Evolutionary conservation across 2,113 vertebrate genomes (phyloP).

Genomic region (Pedionomus torquatus): DNA sequence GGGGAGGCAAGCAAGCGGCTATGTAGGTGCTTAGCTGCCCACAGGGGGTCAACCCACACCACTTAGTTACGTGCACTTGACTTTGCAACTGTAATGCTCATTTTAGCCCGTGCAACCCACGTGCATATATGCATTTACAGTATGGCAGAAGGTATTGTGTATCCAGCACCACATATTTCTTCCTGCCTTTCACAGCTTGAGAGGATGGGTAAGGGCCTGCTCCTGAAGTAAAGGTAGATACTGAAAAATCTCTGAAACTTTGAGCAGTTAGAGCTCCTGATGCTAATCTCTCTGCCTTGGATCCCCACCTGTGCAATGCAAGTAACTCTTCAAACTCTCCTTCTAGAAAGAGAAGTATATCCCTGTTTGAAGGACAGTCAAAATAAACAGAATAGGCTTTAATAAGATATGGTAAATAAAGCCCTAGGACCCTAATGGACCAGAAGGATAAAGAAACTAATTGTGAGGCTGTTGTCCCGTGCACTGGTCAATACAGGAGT

Average conservation of each 20-base stretch:
- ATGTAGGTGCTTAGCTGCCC: background rate
- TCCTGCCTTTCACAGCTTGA: background rate
- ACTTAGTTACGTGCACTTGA: background rate
- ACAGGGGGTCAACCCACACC: background rate
- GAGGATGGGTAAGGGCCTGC: background rate
- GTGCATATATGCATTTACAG: background rate
- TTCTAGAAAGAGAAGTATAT: background rate
- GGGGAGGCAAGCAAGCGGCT: background rate
- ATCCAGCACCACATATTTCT: background rate
- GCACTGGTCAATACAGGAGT: background rate
- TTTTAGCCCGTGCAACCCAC: background rate
- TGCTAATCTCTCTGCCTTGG: background rate
- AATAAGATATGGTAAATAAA: background rate
- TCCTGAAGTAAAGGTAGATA: background rate
- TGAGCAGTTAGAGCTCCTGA: background rate
- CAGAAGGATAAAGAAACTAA: background rate
- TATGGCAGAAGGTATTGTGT: background rate
- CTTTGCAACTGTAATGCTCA: background rate
- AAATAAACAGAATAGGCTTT: background rate
- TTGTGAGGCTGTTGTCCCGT: background rate
- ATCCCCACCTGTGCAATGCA: background rate
- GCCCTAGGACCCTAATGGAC: background rate
- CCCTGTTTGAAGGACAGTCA: background rate
- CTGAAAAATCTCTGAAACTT: background rate
- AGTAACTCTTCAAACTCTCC: background rate